Conservation (phyloP, 2,113 vertebrate species). For the Macaca nemestrina region DNA sequence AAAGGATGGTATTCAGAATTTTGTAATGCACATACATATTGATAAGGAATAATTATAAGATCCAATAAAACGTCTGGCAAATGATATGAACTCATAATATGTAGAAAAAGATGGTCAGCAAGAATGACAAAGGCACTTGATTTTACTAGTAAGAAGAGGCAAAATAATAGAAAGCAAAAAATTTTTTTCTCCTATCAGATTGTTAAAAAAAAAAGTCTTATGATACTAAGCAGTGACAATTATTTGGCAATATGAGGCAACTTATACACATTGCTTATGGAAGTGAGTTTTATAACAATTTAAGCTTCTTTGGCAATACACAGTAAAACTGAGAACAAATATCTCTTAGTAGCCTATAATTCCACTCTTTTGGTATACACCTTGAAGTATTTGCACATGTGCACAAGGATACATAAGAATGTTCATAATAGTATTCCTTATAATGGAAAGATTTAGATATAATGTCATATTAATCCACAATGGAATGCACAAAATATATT, state of each 20-base stretch:
- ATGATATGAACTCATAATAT: background rate
- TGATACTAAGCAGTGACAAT: background rate
- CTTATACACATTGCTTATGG: background rate
- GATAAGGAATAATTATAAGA: background rate
- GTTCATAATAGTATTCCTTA: background rate
- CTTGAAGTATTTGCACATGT: background rate
- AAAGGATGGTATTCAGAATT: background rate
- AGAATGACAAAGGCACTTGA: background rate
- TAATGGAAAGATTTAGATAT: background rate
- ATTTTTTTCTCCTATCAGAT: background rate
- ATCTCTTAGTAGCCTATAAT: background rate
- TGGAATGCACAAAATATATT: background rate
- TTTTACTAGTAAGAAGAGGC: background rate
- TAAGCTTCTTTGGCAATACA: background rate
- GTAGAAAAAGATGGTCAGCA: background rate
- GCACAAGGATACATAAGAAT: background rate
- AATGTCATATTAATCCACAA: background rate
- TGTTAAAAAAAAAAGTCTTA: background rate
- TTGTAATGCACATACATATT: background rate
- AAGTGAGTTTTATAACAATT: background rate
- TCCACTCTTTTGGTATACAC: background rate
- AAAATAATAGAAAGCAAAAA: background rate
- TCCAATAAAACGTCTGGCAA: background rate
- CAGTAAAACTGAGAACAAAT: background rate
- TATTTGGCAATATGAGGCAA: background rate